Percentiles rank a stretch among this genome's conserved stretches.
phyloP scores from a whole-genome alignment of 2,113 vertebrate genomes.

The Vicugna pacos region DNA sequence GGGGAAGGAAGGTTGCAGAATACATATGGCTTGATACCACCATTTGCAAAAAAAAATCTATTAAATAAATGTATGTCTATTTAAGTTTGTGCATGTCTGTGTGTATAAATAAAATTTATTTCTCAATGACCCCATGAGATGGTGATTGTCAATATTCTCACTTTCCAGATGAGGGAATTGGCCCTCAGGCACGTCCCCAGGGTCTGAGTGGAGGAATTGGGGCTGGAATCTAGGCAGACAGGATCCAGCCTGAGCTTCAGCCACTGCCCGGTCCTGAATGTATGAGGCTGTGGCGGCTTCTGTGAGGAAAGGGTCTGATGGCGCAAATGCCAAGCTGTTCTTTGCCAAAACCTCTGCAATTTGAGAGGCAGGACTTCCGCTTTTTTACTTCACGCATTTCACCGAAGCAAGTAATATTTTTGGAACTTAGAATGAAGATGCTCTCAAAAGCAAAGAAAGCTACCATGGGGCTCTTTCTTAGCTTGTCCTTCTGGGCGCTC shows the following conservation, averaged over 20 bases:
- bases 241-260: background rate
- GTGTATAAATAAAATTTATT: background rate
- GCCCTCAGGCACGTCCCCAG: background rate
- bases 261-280: background rate
- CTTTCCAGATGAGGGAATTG: background rate
- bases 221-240: background rate
- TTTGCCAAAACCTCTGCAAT: fast-evolving
- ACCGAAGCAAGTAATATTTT: background rate
- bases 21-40: background rate
- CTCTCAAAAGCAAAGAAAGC: background rate
- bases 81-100: too few relatives aligned
- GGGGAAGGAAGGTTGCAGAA: background rate
- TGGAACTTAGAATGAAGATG: background rate
- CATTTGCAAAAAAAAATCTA: background rate
- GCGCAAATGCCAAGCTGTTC: fast-evolving
- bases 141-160: background rate
- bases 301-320: background rate
- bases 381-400: background rate
- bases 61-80: background rate
- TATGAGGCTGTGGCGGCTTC: background rate
- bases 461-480: fast-evolving
- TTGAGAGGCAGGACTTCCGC: fast-evolving
- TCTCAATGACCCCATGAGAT: background rate
- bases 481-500: fast-evolving
- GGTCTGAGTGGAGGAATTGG: background rate